Evolutionary conservation across 2,113 vertebrate genomes (phyloP).

Genomic region (Parus major): DNA sequence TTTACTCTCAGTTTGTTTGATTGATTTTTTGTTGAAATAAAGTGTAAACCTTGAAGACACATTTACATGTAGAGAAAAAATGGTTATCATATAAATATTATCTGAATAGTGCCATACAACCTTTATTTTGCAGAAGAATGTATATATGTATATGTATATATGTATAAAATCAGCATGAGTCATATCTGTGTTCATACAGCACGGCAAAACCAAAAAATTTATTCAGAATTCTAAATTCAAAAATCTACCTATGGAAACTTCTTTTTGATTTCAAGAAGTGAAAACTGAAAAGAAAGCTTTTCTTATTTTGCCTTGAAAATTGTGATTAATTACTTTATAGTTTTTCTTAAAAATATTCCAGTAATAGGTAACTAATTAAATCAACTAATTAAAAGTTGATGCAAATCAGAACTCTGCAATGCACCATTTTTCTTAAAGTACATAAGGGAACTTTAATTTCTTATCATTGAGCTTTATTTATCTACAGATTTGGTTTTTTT

Average conservation of each 20-base stretch:
- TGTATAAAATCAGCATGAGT: neutral
- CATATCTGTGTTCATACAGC: neutral
- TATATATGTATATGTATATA: too few relatives aligned
- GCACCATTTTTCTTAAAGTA: neutral
- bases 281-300: neutral
- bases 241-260: neutral
- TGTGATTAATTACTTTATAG: neutral
- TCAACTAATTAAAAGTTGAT: neutral
- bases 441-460: neutral
- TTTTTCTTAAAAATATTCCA: neutral
- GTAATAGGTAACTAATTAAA: neutral
- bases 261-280: neutral
- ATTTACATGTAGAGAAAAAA: neutral
- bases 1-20: neutral
- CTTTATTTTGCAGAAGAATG: neutral
- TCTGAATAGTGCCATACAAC: neutral
- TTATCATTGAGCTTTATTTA: neutral
- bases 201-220: neutral
- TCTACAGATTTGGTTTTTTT: neutral
- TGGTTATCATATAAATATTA: neutral
- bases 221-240: neutral
- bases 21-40: constrained; percentile 42
- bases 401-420: neutral
- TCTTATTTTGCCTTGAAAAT: neutral
- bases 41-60: neutral